Base-by-base conservation (phyloP, 2,797 vertebrate species). In the Smutsia gigantea region DNA sequence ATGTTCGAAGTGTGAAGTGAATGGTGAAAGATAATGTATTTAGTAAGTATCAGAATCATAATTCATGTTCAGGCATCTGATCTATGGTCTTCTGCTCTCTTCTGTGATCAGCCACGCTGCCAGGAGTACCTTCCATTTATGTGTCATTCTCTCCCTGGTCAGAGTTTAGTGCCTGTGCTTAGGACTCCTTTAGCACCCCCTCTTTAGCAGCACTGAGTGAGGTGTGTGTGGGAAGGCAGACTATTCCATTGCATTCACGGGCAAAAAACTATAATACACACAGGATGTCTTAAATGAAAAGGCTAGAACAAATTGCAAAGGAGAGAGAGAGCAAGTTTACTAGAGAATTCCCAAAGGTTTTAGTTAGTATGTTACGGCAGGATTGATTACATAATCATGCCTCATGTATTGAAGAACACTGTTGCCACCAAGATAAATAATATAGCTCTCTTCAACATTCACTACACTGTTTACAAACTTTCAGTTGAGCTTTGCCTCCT, bases 401-500 rank as follows among this genome's bases (percentile, higher is more conserved):
- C 13, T 84, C 8, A n/a, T n/a, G 17, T 39, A 19, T 34, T 64
- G 34, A 72, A 81, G n/a, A 94, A 57, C n/a, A 46, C 7, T 29
- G 10, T n/a, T 68, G 27, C 57, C 39, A 92, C 39, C 64, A 51
- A 89, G 63, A 46, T 74, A 78, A 68, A 39, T 55, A 68, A 87
- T 53, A 15, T 46, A 64, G 79, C 46, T 93, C 42, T 93, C 34
- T 53, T 92, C 63, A 93, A 51, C 8, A 82, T 87, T 90, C 66
- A 46, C 17, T 66, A 39, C 4, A 78, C 11, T 55, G 91, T 34
- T 19, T 5, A 10, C 23, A 55, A 92, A 82, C 42, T 87, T 91
- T 95, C 53, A n/a, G 21, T 69, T 59, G 37, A 85, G 71, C 79
- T 85, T 95, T 74, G 13, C 69, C 94, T 86, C 31, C 82, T 88